Base-by-base conservation (phyloP, 2,888 invertebrate species). In the Micoletzkya japonica region DNA sequence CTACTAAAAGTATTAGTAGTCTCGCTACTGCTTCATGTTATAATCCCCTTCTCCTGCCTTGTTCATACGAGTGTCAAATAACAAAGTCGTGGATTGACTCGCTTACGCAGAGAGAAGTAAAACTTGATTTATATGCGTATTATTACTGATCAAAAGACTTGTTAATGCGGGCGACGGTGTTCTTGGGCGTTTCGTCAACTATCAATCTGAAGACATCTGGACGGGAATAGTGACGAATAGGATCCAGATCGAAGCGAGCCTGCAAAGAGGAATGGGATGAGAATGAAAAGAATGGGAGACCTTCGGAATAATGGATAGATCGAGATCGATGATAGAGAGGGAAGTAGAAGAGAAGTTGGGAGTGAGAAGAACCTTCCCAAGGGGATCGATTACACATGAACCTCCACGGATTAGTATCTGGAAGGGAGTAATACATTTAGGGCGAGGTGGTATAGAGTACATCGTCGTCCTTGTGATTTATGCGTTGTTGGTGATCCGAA, bases 361-460 rank as follows among this genome's bases (percentile, higher is more conserved):
- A 67, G 76, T 76, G 4, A 81, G 71, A 7, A 83, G 74, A 7
- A 82, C 79, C 2, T 74, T 76, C 20, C 83, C 83, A 2, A 83
- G 66, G 14, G 83, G 83, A 54, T 77, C 76, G 7, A 83, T 74
- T 4, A 77, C 82, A 70, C 82, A 83, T 0, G 81, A 80, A 17
- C 83, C 83, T 7, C 83, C 83, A 24, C 81, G 73, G 54, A 83
- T 83, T 10, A 83, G 71, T 28, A 81, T 75, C 61, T 75, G 59
- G 20, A 70, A 32, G 14, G 32, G 57, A 56, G 28, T 3, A 26
- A 54, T 75, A 17, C 34, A 24, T 26, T 54, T 44, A 20, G 26
- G 32, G 10, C 30, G n/a, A 71, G 36, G 20, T 67, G 39, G 39
- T 66, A 57, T 54, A 30, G 57, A 64, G 24, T 28, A 76, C 70